These are phyloP conservation scores for Tyrannus savana DNA, from an alignment of 2,113 vertebrate genomes.

Conservation along the genomic window DNA sequence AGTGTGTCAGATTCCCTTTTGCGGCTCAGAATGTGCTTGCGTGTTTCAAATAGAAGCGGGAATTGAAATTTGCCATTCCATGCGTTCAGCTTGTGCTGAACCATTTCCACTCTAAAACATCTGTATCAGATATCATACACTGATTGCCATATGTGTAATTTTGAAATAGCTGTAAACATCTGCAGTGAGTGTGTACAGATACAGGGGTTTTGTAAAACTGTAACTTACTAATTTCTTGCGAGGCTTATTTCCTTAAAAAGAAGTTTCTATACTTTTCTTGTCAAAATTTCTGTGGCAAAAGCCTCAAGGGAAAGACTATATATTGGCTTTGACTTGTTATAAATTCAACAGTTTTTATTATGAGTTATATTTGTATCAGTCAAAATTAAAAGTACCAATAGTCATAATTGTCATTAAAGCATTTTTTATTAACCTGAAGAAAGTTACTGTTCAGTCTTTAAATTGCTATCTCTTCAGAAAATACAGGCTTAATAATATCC, in stretches of 20 bases:
- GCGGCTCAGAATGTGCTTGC: neutral
- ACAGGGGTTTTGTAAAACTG: neutral
- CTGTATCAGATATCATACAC: neutral
- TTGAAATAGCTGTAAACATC: neutral
- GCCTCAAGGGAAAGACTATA: neutral
- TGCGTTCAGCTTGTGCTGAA: neutral
- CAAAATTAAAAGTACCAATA: neutral
- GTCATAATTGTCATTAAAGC: neutral
- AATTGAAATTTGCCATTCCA: neutral
- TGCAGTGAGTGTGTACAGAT: neutral
- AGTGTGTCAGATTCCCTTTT: neutral
- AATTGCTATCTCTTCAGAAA: neutral
- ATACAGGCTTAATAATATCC: neutral
- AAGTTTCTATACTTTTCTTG: neutral
- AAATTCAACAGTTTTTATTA: slow-evolving; percentile 5
- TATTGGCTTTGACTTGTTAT: neutral
- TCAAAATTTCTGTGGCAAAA: neutral
- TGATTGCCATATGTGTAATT: neutral
- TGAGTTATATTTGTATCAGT: slow-evolving; percentile 8
- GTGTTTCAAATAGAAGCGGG: neutral
- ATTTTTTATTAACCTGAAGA: neutral
- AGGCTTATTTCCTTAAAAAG: neutral
- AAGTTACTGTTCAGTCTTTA: neutral
- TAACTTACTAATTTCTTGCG: neutral
- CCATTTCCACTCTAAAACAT: neutral